Base-by-base conservation (phyloP, 1,140 invertebrate genomes). In the Cephus cinctus region DNA sequence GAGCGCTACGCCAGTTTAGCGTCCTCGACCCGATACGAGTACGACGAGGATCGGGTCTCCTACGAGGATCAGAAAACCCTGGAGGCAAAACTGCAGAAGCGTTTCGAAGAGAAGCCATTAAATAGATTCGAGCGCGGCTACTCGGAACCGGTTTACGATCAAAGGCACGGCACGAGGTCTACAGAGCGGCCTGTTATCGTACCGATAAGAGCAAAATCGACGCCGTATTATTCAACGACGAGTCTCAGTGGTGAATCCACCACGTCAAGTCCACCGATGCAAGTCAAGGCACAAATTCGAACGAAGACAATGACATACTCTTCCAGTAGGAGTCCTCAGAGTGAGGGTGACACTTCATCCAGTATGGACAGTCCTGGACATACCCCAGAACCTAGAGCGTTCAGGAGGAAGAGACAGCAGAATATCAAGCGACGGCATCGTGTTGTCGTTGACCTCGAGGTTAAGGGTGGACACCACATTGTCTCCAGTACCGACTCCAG, bases 401-500 rank as follows among this genome's bases (percentile, higher is more conserved):
- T 73, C 4, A 62, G 75, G 16, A 61, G 75, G 22, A 74, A 71
- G 30, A 63, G 73, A 43, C 71, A 73, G 12, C 73, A 73, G 25
- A 67, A 69, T 12, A 31, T 55, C 1, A 72, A 69, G 42, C 67
- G 65, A 23, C 62, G 71, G 22, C 75, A 77, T 31, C 62, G 75
- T 4, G 73, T 74, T 0, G 61, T 66, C 0, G 63, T 76, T 2
- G 76, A 78, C 50, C 49, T 77, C 9, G 75, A 77, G 47, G 62
- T 76, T 1, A 75, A 76, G 43, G 71, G 76, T 44, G 72, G 73
- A 6, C n/a, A n/a, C 8, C 73, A 75, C 14, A 71, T 77, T 20
- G 62, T 76, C 1, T 77, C 75, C 11, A 83, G 81, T 27, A 82
- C 81, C 9, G 81, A 84, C 55, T 82, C 82, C 27, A 83, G 83